Evolutionary conservation across 1,140 invertebrate species (phyloP), one percentile per base, ranked within the genome.

Genomic region (Drosophila tropicalis): DNA sequence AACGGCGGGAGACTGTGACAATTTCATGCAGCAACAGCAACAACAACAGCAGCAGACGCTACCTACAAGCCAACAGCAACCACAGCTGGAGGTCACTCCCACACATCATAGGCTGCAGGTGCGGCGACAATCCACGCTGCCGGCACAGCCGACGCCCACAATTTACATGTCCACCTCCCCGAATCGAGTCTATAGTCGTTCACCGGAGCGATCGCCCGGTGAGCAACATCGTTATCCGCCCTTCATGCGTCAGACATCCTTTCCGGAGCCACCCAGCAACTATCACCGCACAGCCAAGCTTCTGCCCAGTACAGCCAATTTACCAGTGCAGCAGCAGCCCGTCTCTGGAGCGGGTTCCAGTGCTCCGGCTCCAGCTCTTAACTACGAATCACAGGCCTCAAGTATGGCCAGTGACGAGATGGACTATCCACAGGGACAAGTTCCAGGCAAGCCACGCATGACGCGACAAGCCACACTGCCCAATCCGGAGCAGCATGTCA

Each of bases 101-200:
- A 83, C 89, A 47, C 91, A 85, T 17, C 87, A 91, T 58, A 78
- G 90, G 9, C 51, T 91, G 72, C 90, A 91, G 81, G 89, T 92
- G 76, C 90, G 91, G 12, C 79, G 91, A 36, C 91, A 92, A 72
- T 92, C 91, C 19, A 92, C 91, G 12, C 40, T 92, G 70, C 91
- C 91, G 7, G 87, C 90, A 6, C 58, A 89, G 71, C 71, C 91
- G 75, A 80, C 91, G 70, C 76, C 85, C 82, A 70, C 72, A 54
- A 91, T 90, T 7, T 92, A 91, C 71, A 79, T 92, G 78, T 92
- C 91, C 62, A 92, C 91, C 6, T 92, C 91, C 29, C 91, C 91
- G 25, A 92, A 91, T 72, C 81, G 91, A 10, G 65, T 78, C 2
- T 92, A 91, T 51, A 91, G 91, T 62, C 89, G 91, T 17, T 92